These are phyloP conservation scores for Callipepla californica DNA, from an alignment of 2,113 vertebrate genomes.

Conservation along the genomic window DNA sequence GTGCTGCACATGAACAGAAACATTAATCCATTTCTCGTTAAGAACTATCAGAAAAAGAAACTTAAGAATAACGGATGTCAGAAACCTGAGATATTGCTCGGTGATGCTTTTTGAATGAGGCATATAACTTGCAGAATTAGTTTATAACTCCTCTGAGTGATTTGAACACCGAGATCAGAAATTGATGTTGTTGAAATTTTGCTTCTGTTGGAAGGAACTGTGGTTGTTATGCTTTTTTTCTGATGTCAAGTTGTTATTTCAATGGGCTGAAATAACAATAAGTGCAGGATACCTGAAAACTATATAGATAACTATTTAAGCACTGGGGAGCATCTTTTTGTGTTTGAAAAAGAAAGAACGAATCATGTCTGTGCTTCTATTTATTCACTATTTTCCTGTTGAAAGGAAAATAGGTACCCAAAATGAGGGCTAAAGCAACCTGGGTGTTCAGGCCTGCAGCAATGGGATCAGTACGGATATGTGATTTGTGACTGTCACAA, in stretches of 20 bases:
- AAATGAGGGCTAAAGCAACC: neutral
- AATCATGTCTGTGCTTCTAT: neutral
- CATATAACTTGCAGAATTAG: fast-evolving
- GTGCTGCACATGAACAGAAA: neutral
- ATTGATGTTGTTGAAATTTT: neutral
- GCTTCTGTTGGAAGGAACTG: neutral
- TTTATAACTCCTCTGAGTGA: neutral
- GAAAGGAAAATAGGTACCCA: neutral
- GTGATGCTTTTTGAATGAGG: neutral
- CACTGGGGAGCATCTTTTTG: neutral
- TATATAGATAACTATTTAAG: neutral
- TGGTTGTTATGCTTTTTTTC: fast-evolving
- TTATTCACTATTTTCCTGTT: neutral
- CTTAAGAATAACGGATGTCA: fast-evolving
- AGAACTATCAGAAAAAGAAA: neutral
- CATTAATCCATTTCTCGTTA: neutral
- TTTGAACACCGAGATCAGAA: neutral
- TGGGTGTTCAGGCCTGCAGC: neutral
- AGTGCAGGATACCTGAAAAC: neutral
- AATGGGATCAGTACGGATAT: neutral
- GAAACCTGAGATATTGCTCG: neutral
- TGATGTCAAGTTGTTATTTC: neutral
- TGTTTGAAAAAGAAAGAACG: neutral
- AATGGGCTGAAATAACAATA: neutral
- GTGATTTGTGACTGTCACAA: neutral